phyloP scores from a whole-genome alignment of 2,113 vertebrate species.

The Hippolais icterina region DNA sequence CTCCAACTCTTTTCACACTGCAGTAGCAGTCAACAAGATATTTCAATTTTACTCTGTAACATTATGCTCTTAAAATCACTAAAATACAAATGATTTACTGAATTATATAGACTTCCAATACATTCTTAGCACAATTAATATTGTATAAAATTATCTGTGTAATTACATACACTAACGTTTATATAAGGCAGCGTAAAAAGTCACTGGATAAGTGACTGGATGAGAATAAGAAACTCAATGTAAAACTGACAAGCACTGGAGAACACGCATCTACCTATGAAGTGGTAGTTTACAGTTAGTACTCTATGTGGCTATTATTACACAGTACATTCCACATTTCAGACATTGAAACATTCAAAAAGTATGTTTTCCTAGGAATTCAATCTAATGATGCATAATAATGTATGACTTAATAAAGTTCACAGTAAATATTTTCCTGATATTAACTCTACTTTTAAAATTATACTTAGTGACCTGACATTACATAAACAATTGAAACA shows the following conservation, averaged over 20 bases:
- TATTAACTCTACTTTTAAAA: constrained; percentile 48
- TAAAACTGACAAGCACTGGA: constrained; percentile 46
- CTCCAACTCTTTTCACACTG: constrained; percentile 40
- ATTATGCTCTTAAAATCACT: constrained; percentile 72
- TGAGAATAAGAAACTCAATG: constrained; percentile 49
- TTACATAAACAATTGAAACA: constrained; percentile 14
- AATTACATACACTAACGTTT: constrained; percentile 71
- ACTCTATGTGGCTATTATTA: background rate
- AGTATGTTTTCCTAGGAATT: constrained; percentile 35
- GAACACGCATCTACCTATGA: constrained; percentile 35
- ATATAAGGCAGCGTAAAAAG: constrained; percentile 70
- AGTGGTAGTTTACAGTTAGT: constrained; percentile 25
- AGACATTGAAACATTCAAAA: constrained; percentile 44
- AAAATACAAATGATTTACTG: constrained; percentile 78
- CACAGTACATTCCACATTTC: background rate
- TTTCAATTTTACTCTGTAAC: constrained; percentile 70
- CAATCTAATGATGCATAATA: background rate
- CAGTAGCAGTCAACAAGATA: constrained; percentile 59
- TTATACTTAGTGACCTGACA: background rate
- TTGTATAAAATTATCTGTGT: constrained; percentile 76
- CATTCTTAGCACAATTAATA: constrained; percentile 76
- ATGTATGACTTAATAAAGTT: constrained; percentile 1
- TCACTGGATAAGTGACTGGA: background rate
- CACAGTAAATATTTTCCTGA: constrained; percentile 29
- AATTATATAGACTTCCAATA: constrained; percentile 72